Evolutionary conservation across 2,888 invertebrate species (phyloP).

Genomic region (Metopia argyrocephala): DNA sequence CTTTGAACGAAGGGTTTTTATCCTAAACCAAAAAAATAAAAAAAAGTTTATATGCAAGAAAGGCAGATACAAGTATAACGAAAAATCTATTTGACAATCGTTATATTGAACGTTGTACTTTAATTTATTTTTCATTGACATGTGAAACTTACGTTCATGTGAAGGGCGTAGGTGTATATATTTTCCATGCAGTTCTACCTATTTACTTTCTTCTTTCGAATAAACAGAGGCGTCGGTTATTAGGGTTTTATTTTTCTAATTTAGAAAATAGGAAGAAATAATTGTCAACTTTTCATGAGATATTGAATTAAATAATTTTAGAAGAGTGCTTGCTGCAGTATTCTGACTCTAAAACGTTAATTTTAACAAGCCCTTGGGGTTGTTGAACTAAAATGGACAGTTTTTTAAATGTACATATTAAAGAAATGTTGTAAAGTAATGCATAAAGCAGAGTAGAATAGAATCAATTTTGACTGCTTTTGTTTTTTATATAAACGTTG

Average conservation of each 20-base stretch:
- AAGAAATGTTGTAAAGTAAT: neutral
- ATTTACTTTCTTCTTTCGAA: neutral
- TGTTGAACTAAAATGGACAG: slow-evolving; percentile 3
- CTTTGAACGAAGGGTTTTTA: slow-evolving; percentile 13
- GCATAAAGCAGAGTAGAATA: neutral
- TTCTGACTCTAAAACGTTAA: no score
- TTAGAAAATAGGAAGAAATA: neutral
- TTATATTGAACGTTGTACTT: slow-evolving; percentile 58
- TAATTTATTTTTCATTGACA: slow-evolving; percentile 62
- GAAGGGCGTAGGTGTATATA: slow-evolving; percentile 8
- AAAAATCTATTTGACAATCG: slow-evolving; percentile 57
- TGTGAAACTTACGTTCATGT: slow-evolving; percentile 44
- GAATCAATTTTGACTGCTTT: no score
- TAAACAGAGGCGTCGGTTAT: slow-evolving; percentile 23
- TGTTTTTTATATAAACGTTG: no score
- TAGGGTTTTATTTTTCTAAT: no score
- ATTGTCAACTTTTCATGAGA: no score
- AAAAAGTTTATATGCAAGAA: neutral
- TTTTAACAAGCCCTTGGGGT: no score
- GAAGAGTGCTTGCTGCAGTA: no score
- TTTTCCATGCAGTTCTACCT: neutral
- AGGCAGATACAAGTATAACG: no score
- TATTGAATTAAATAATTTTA: no score
- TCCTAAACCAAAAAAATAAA: slow-evolving; percentile 25
- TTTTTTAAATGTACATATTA: slow-evolving; percentile 25